phyloP scores from a whole-genome alignment of 2,888 invertebrate species.

The Nemapogon koenigi region DNA sequence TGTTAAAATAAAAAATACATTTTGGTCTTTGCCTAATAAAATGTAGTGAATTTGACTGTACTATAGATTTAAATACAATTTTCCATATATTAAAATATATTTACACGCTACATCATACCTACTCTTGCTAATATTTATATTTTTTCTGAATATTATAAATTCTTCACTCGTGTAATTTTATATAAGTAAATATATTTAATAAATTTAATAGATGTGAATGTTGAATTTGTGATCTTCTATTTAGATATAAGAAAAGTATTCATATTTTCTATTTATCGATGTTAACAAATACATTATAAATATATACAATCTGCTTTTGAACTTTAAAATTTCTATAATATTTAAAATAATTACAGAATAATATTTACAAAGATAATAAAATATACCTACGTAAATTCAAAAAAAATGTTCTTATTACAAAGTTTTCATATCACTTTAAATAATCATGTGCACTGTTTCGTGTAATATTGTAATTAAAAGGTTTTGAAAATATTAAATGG shows the following conservation, averaged over 20 bases:
- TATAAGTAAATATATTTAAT: no score
- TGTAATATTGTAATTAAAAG: constrained; percentile 30
- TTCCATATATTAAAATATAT: no score
- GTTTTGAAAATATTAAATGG: constrained; percentile 23
- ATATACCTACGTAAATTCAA: not conserved
- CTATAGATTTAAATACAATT: no score
- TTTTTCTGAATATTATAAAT: no score
- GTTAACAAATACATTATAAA: constrained; percentile 20
- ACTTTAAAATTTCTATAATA: constrained; percentile 1
- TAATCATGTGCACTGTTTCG: constrained; percentile 44
- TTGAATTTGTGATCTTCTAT: constrained; percentile 52
- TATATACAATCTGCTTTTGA: constrained; percentile 2
- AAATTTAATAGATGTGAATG: constrained; percentile 34
- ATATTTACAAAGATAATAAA: no score
- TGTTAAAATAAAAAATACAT: no score
- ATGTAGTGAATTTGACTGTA: no score
- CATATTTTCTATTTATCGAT: constrained; percentile 55
- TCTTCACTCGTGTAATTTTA: no score
- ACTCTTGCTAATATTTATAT: no score
- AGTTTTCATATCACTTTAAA: constrained; percentile 34
- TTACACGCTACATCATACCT: no score
- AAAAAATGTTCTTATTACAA: not conserved
- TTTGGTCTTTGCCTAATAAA: no score
- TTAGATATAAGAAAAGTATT: constrained; percentile 54
- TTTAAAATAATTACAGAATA: no score